Evolutionary conservation across 2,888 invertebrate genomes (phyloP), one percentile per base, ranked within the genome.

Genomic region (Brenthis ino): DNA sequence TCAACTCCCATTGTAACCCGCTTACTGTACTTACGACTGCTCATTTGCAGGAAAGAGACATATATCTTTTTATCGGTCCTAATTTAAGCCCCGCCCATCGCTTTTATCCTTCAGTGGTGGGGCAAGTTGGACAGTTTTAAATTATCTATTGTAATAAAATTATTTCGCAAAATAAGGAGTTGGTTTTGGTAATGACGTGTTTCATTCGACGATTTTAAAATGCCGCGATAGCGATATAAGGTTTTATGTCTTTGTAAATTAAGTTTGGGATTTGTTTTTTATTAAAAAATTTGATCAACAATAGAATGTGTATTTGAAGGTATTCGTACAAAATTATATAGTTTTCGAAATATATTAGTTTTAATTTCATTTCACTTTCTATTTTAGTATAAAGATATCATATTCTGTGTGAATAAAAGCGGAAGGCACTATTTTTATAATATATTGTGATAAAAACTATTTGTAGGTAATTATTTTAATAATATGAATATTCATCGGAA

Each of bases 91-190:
- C 85, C 93, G 88, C 92, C 92, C 87, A 85, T 83, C 86, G 86
- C 87, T 87, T 87, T 88, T 87, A 85, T 84, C 83, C 84, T 83
- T 82, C 82, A 77, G 82, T 88, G 85, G 90, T 87, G 91, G 91
- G 91, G 91, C 81, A 86, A 87, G 85, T 88, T 87, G 88, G 91
- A 82, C 90, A 91, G 91, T 91, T 92, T 92, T 89, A 92, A 93
- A 91, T 92, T 92, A 91, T 91, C 91, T 89, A 91, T 92, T 92
- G 90, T 91, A 91, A 91, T 91, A 91, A 92, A 92, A 92, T 92
- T 89, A 91, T 92, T 92, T 90, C 82, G 83, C 83, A 82, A 91
- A 91, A 91, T 92, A 91, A 91, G 91, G 91, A 92, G 90, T 92
- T 91, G 91, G 88, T 87, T 91, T 87, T 88, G 87, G 84, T 91